phyloP scores from a whole-genome alignment of 2,888 invertebrate genomes.

The Embidobia sp. region DNA sequence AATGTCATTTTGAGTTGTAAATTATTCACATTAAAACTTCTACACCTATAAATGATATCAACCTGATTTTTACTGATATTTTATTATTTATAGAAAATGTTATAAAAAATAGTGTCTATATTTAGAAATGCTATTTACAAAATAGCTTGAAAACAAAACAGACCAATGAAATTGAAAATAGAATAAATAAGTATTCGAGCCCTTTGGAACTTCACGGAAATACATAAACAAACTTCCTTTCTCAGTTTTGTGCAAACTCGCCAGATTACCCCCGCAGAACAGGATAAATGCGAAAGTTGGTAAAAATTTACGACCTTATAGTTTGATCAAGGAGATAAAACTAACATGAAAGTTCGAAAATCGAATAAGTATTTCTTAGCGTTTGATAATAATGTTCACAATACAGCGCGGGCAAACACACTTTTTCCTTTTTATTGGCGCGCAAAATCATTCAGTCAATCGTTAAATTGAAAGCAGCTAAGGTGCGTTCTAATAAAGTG shows the following conservation, averaged over 20 bases:
- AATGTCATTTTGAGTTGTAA: neutral
- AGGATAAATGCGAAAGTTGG: conserved; percentile 47
- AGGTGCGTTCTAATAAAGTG: conserved; percentile 4
- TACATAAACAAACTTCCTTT: conserved; percentile 51
- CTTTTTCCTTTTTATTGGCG: conserved; percentile 13
- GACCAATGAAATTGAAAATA: conserved; percentile 7
- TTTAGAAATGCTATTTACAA: neutral
- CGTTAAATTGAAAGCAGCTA: conserved; percentile 13
- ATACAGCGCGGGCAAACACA: conserved; percentile 6
- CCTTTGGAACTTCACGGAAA: conserved; percentile 23
- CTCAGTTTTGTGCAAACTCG: conserved; percentile 15
- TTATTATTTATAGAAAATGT: no score
- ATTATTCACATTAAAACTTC: no score
- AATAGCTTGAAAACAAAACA: neutral
- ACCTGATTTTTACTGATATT: no score
- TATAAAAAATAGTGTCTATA: no score
- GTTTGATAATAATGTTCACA: conserved; percentile 33
- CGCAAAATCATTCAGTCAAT: no score
- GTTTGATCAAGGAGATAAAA: conserved; percentile 57
- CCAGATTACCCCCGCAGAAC: conserved; percentile 32
- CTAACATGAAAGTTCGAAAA: conserved; percentile 50
- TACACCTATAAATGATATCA: no score
- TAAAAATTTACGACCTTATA: conserved; percentile 56
- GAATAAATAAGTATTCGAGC: conserved; percentile 13
- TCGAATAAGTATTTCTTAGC: conserved; percentile 56